phyloP scores from a whole-genome alignment of 2,888 invertebrate species.

The Busseola fusca region DNA sequence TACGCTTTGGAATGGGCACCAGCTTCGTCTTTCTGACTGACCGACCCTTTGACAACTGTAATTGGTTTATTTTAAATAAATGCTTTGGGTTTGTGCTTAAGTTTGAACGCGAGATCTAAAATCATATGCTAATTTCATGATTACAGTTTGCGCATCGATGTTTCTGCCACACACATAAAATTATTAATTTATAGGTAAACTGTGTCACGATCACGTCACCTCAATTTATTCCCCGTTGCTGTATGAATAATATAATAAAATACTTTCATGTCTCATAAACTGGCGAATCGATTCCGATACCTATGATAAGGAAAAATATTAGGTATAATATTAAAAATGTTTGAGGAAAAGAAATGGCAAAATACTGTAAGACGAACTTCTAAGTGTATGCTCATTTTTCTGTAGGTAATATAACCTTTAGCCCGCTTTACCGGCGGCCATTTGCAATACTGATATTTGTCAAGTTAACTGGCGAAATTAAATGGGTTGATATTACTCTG shows the following conservation, averaged over 20 bases:
- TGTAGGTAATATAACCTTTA: conserved; percentile 21
- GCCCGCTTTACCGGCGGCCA: conserved; percentile 24
- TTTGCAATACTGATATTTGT: conserved; percentile 44
- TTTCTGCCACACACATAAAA: too few species aligned
- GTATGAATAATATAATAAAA: conserved; percentile 8
- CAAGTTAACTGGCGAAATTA: conserved; percentile 25
- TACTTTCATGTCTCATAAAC: conserved; percentile 23
- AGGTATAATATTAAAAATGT: conserved; percentile 29
- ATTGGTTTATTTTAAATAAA: too few species aligned
- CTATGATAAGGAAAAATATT: conserved; percentile 31
- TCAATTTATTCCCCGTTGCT: conserved; percentile 4
- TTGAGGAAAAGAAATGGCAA: conserved; percentile 28
- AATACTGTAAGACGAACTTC: conserved; percentile 20
- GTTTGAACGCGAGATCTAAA: too few species aligned
- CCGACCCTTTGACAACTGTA: too few species aligned
- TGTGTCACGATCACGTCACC: neutral
- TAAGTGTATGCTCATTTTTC: conserved; percentile 40
- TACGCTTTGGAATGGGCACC: too few species aligned
- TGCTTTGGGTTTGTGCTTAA: too few species aligned
- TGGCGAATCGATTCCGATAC: conserved; percentile 21
- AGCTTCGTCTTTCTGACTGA: too few species aligned
- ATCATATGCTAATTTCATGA: too few species aligned
- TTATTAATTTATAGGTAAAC: neutral
- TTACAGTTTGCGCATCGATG: too few species aligned
- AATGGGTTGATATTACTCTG: conserved; percentile 3